Conservation (phyloP, 2,888 invertebrate genomes). For the Nematopogon swammerdamellus region DNA sequence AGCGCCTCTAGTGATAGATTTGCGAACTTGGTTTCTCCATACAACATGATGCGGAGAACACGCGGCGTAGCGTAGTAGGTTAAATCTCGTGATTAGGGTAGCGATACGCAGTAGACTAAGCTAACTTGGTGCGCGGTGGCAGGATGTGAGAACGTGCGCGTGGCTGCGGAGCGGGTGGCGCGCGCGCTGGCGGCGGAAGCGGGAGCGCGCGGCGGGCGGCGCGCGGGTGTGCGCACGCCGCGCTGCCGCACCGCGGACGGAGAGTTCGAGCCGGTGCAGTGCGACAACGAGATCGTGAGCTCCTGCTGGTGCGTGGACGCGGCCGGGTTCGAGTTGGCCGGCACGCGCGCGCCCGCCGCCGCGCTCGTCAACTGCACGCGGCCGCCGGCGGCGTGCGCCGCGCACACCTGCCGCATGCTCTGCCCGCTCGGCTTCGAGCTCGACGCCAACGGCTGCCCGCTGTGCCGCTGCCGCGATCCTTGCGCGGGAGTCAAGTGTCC, state of each 20-base stretch:
- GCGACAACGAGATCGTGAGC: constrained; percentile 67
- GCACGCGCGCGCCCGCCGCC: constrained; percentile 66
- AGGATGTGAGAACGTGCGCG: constrained; percentile 45
- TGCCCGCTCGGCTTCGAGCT: constrained; percentile 81
- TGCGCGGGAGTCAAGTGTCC: constrained; percentile 75
- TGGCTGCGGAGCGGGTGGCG: constrained; percentile 43
- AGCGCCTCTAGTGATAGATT: no score
- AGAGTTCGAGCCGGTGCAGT: constrained; percentile 75
- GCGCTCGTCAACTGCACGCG: constrained; percentile 67
- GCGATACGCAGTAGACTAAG: no score
- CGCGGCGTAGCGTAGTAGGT: no score
- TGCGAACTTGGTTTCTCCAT: no score
- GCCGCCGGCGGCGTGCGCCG: constrained; percentile 66
- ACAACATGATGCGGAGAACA: no score
- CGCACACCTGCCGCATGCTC: constrained; percentile 82
- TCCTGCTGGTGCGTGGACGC: constrained; percentile 84
- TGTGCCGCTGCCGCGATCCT: constrained; percentile 80
- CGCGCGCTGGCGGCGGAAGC: constrained; percentile 40
- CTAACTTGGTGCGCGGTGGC: no score
- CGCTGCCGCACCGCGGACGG: constrained; percentile 69
- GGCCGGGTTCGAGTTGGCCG: constrained; percentile 73
- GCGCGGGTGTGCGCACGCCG: constrained; percentile 58
- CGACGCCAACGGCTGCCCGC: constrained; percentile 65
- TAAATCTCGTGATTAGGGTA: no score
- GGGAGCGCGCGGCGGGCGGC: constrained; percentile 60